Evolutionary conservation across 2,113 vertebrate genomes (phyloP).

Genomic region (Menidia beryllina): DNA sequence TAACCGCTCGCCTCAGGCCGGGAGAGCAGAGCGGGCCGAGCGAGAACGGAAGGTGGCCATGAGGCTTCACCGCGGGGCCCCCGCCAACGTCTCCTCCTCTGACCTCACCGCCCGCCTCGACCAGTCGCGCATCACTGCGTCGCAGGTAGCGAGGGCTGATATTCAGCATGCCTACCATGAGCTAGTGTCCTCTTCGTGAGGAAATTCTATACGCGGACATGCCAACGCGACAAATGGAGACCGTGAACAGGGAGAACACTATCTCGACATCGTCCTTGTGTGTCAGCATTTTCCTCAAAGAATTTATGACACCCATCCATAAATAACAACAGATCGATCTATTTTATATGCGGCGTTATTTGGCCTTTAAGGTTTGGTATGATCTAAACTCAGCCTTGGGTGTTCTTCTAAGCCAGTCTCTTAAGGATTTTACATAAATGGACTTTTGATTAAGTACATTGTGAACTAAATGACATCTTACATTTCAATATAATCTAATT

Average conservation of each 20-base stretch:
- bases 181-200: background rate
- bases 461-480: too few relatives aligned
- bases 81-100: conserved; percentile 94
- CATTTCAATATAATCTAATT: too few relatives aligned
- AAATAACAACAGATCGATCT: background rate
- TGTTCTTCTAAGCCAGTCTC: too few relatives aligned
- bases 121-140: conserved; percentile 92
- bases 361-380: too few relatives aligned
- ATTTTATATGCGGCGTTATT: background rate
- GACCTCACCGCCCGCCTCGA: conserved; percentile 90
- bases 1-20: conserved; percentile 94
- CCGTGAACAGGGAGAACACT: too few relatives aligned
- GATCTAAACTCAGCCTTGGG: too few relatives aligned
- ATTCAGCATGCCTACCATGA: background rate
- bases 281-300: background rate
- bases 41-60: conserved; percentile 97
- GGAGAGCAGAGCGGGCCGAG: conserved; percentile 91
- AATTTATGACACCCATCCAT: background rate
- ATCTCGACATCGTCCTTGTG: too few relatives aligned
- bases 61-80: conserved; percentile 95
- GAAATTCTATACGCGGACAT: too few relatives aligned
- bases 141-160: conserved; percentile 84
- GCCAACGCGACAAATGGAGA: too few relatives aligned
- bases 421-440: too few relatives aligned
- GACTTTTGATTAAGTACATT: too few relatives aligned